Conservation (phyloP, 2,797 vertebrate species). For the Neosilurus hyrtlii region DNA sequence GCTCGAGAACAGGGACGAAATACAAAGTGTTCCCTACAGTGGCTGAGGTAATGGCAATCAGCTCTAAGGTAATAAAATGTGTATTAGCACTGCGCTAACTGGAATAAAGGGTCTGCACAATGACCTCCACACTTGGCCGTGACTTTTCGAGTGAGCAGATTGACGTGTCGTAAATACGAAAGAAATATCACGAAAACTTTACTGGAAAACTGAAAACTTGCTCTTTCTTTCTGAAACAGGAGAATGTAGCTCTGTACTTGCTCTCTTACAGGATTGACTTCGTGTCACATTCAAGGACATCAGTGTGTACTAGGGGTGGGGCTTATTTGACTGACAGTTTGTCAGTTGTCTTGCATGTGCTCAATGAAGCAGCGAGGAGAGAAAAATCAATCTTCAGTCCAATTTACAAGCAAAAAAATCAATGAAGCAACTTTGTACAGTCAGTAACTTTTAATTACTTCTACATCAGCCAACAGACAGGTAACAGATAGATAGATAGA, state of each 20-base stretch:
- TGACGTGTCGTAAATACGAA: too few species aligned
- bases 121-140: neutral
- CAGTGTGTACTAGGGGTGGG: neutral
- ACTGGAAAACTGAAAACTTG: too few species aligned
- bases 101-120: neutral
- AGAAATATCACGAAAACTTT: too few species aligned
- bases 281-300: neutral
- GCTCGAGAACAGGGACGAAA: neutral
- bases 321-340: neutral
- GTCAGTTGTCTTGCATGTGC: neutral
- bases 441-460: neutral
- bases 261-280: neutral
- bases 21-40: neutral
- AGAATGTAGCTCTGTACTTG: too few species aligned
- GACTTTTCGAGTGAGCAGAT: neutral
- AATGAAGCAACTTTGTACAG: neutral
- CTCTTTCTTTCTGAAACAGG: too few species aligned
- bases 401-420: neutral
- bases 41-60: neutral
- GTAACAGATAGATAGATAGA: too few species aligned
- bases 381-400: constrained; percentile 2
- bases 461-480: neutral
- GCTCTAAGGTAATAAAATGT: constrained; percentile 4
- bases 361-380: neutral
- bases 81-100: neutral